Evolutionary conservation across 2,113 vertebrate species (phyloP), one percentile per base, ranked within the genome.

Genomic region (Egretta garzetta): DNA sequence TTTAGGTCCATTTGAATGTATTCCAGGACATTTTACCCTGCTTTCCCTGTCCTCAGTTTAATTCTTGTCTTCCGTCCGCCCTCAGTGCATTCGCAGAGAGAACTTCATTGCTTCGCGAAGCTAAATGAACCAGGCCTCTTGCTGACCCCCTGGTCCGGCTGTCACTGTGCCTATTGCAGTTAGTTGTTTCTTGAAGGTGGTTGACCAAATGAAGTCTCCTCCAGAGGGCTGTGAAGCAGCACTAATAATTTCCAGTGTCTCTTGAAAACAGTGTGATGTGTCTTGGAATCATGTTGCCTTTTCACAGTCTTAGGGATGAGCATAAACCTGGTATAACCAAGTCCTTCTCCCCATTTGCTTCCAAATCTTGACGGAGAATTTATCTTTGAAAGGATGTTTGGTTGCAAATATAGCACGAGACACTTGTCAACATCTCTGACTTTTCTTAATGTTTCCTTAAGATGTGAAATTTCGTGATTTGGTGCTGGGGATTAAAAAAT

Each of bases 161-260:
- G 90, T 82, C 39, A 27, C 66, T 2, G 0, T 37, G 82, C 64
- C 94, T 88, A 1, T 72, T 93, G 62, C 56, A 27, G 20, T 91
- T 82, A 75, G 56, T 47, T 1, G 0, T 56, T 90, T 43, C 90
- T 52, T 33, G 56, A 77, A 75, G 74, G 43, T 90, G 70, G 17
- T 26, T 92, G 70, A 39, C 53, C 92, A 85, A 79, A 85, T 24
- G 90, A 95, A 62, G 47, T 37, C 52, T 91, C 47, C n/a, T 71
- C 56, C 87, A 74, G 64, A 83, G 67, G 32, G 37, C 72, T 89
- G 45, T 77, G 80, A 89, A 74, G 83, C 55, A 63, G 68, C 41
- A 17, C 72, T 59, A 66, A 63, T 35, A 8, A 22, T 71, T 71
- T 23, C 16, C 17, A 37, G 13, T 22, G n/a, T 50, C 76, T 86